These are phyloP conservation scores for Neomicropteryx cornuta DNA, from an alignment of 1,140 invertebrate genomes.

Conservation along the genomic window DNA sequence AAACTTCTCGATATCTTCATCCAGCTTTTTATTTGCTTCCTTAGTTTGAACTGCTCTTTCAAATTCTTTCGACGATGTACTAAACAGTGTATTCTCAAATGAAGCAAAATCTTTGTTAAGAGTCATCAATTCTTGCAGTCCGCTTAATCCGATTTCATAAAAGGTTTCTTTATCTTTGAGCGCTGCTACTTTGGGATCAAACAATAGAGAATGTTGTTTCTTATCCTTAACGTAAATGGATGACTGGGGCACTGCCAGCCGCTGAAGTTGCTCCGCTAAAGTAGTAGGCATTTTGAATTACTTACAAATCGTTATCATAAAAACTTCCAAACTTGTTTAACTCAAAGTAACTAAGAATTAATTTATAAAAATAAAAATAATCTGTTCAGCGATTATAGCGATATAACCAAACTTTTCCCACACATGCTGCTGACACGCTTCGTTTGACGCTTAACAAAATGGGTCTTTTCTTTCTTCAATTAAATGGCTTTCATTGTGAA, in stretches of 20 bases:
- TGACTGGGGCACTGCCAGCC: constrained; percentile 69
- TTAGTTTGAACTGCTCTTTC: constrained; percentile 68
- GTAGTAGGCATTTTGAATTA: too few relatives aligned
- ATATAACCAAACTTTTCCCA: too few relatives aligned
- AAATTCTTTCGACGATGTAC: constrained; percentile 56
- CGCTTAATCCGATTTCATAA: constrained; percentile 73
- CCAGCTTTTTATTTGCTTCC: constrained; percentile 64
- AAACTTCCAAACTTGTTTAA: too few relatives aligned
- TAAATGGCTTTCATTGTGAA: too few relatives aligned
- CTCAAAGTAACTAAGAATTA: too few relatives aligned
- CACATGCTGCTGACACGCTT: too few relatives aligned
- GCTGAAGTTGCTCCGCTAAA: constrained; percentile 72
- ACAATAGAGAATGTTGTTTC: constrained; percentile 70
- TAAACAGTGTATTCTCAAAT: constrained; percentile 70
- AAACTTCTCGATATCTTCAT: constrained; percentile 70
- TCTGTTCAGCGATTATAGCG: too few relatives aligned
- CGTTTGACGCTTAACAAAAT: too few relatives aligned
- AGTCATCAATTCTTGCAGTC: constrained; percentile 67
- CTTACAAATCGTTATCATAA: too few relatives aligned
- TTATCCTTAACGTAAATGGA: constrained; percentile 54
- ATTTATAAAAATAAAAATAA: too few relatives aligned
- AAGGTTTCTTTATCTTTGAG: constrained; percentile 71
- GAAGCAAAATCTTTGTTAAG: constrained; percentile 59
- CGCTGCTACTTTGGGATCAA: constrained; percentile 81
- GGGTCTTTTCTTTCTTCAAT: too few relatives aligned